A percentile compares a stretch with the other conserved stretches of the same genome.
phyloP scores from a whole-genome alignment of 2,888 invertebrate genomes.

The Panorpa germanica region DNA sequence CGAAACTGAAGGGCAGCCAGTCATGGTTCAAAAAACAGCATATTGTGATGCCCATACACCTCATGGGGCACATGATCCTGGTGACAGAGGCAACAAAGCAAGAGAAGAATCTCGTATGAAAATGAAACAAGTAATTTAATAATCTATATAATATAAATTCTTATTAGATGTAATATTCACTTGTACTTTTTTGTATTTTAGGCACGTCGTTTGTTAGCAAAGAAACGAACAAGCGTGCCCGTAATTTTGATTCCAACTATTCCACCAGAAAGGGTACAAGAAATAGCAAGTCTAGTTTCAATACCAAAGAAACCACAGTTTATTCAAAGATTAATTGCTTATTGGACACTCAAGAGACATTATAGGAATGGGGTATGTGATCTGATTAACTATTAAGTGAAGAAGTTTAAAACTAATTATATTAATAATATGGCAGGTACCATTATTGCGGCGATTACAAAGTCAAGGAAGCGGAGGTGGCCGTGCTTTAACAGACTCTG shows the following conservation, averaged over 20 bases:
- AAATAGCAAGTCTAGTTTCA: constrained; percentile 62
- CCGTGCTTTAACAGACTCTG: constrained; percentile 36
- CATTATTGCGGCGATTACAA: constrained; percentile 70
- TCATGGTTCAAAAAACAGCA: constrained; percentile 85
- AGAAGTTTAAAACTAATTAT: too few relatives aligned
- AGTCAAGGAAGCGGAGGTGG: constrained; percentile 27
- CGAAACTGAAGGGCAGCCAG: constrained; percentile 46
- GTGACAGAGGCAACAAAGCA: constrained; percentile 20
- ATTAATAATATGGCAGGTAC: too few relatives aligned
- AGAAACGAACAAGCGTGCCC: constrained; percentile 78
- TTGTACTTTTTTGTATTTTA: too few relatives aligned
- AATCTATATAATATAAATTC: neutral
- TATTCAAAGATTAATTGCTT: constrained; percentile 76
- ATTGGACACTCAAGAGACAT: constrained; percentile 94
- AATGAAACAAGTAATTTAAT: constrained; percentile 44
- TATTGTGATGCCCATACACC: constrained; percentile 92
- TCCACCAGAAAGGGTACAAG: constrained; percentile 70
- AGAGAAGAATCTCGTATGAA: constrained; percentile 56
- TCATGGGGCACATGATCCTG: constrained; percentile 28
- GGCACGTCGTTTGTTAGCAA: constrained; percentile 69
- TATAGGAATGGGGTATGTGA: constrained; percentile 90
- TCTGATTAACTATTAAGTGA: too few relatives aligned
- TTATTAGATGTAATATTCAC: constrained; percentile 1
- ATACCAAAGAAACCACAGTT: constrained; percentile 65
- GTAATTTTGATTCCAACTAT: constrained; percentile 88